Conservation (phyloP, 2,113 vertebrate genomes). For the Neopipo cinnamomea region DNA sequence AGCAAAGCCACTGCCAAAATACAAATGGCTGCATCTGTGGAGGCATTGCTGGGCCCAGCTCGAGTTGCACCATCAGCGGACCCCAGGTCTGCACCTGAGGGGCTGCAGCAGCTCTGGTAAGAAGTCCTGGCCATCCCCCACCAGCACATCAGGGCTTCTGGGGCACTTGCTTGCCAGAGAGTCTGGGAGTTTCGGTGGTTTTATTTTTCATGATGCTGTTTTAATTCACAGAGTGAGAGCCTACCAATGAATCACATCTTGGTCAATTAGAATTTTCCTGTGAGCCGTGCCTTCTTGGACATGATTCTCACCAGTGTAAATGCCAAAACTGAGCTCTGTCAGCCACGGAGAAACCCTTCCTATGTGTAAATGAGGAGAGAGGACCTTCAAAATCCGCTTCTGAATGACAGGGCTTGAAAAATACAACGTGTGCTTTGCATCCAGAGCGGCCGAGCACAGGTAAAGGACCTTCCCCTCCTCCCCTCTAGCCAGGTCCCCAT, state of each 20-base stretch:
- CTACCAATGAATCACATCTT: background rate
- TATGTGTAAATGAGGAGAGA: background rate
- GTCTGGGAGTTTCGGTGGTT: background rate
- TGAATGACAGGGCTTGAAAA: background rate
- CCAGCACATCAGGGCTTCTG: no score
- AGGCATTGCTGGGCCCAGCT: no score
- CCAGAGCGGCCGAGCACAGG: rapidly evolving
- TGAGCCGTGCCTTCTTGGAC: background rate
- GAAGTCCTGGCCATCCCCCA: no score
- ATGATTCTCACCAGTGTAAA: background rate
- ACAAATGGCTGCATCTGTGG: no score
- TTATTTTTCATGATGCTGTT: background rate
- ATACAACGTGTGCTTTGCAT: background rate
- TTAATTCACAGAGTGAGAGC: background rate
- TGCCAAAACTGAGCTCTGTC: background rate
- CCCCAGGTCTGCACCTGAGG: no score
- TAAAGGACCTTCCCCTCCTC: background rate
- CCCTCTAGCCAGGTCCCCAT: background rate
- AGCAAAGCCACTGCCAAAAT: no score
- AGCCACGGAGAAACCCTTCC: background rate
- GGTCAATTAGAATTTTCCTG: background rate
- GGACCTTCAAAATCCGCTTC: background rate
- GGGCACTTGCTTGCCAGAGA: background rate
- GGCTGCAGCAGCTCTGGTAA: no score
- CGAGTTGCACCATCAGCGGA: no score